Evolutionary conservation across 2,888 invertebrate genomes (phyloP), one percentile per base, ranked within the genome.

Genomic region (Nesidiocoris tenuis): DNA sequence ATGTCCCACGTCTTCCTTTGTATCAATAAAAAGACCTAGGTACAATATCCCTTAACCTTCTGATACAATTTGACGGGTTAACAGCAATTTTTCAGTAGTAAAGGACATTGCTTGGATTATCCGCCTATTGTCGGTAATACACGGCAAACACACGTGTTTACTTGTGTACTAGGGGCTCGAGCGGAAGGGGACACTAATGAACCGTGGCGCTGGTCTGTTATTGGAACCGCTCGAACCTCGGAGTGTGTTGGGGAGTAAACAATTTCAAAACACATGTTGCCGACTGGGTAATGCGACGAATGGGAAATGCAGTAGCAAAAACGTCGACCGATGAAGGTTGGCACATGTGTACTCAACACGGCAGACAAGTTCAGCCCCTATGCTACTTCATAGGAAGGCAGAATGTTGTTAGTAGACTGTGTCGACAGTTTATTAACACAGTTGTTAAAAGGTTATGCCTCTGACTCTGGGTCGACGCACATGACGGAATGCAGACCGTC

Each of bases 161-260:
- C 12, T 39, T 39, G 39, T 39, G 39, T 39, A 39, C 39, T 7
- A 18, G 18, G 25, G 1, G 17, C 9, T 19, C 39, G 19, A 54
- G 23, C 19, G 56, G 22, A 67, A 56, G 21, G 54, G 67, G 67
- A 18, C 3, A 7, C 22, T 55, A 56, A 67, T 21, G 55, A 67
- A 54, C 19, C 67, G 56, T 67, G 16, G 56, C 23, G 56, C 39
- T 55, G 22, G 67, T 54, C 21, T 55, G 56, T 67, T 67, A 67
- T 67, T 55, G 54, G 21, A 55, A 67, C 67, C 16, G 21, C 67
- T 55, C 67, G 55, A 22, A 56, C 56, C 54, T 67, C 54, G 55
- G 56, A 55, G 67, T 21, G 67, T 67, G 67, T 67, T 54, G 67
- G 55, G 67, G 67, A 56, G 67, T 55, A 67, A 67, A 67, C 67